Evolutionary conservation across 2,888 invertebrate species (phyloP).

Genomic region (Notodonta ziczac): DNA sequence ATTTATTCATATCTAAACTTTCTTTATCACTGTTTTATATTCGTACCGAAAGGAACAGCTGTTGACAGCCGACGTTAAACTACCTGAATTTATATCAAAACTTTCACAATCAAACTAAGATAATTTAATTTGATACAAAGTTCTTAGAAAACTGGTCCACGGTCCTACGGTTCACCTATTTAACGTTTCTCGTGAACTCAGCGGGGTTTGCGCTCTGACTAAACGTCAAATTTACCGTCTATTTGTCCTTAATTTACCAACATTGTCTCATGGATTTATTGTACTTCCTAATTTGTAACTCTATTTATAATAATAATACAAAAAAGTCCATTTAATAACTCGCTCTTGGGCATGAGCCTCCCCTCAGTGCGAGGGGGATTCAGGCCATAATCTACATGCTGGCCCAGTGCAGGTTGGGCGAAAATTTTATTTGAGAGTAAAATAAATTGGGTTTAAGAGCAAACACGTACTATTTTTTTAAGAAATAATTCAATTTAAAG

Average conservation of each 20-base stretch:
- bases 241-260: neutral
- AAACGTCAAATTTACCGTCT: too few relatives aligned
- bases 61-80: neutral
- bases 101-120: conserved; percentile 7
- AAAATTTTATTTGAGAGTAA: too few relatives aligned
- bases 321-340: too few relatives aligned
- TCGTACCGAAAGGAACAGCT: neutral
- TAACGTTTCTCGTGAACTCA: neutral
- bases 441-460: too few relatives aligned
- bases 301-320: too few relatives aligned
- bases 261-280: neutral
- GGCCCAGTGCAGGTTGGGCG: too few relatives aligned
- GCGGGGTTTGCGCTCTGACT: neutral
- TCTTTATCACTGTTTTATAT: neutral
- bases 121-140: conserved; percentile 1
- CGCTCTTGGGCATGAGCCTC: too few relatives aligned
- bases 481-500: too few relatives aligned
- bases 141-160: conserved; percentile 1
- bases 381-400: too few relatives aligned
- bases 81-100: neutral
- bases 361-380: too few relatives aligned
- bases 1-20: neutral
- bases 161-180: neutral
- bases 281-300: too few relatives aligned
- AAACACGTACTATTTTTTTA: too few relatives aligned